Evolutionary conservation across 2,888 invertebrate species (phyloP).

Genomic region (Drosophila prolongata): DNA sequence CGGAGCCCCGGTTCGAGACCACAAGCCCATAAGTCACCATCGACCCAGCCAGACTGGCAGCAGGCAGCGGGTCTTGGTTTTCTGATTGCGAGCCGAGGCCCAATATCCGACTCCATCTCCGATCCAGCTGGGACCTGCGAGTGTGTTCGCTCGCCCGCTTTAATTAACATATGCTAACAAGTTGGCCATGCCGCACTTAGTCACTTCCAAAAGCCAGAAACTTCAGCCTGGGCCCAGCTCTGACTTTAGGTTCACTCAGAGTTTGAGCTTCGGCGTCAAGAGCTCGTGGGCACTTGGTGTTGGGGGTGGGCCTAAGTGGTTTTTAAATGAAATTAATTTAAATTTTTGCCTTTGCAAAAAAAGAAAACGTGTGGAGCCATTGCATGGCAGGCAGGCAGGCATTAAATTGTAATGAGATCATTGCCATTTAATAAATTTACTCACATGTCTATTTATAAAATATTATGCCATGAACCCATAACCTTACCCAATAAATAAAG

Average conservation of each 20-base stretch:
- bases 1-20: slow-evolving; percentile 59
- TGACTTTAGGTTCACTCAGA: slow-evolving; percentile 19
- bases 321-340: slow-evolving; percentile 80
- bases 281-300: slow-evolving; percentile 58
- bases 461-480: slow-evolving; percentile 54
- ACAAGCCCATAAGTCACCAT: slow-evolving; percentile 71
- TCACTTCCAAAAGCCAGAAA: slow-evolving; percentile 65
- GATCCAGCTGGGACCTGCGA: slow-evolving; percentile 28
- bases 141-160: slow-evolving; percentile 64
- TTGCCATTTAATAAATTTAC: slow-evolving; percentile 73
- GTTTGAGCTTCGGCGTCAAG: slow-evolving; percentile 36
- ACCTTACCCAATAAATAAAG: slow-evolving; percentile 51
- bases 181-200: slow-evolving; percentile 77
- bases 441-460: slow-evolving; percentile 69
- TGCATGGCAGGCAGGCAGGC: slow-evolving; percentile 34
- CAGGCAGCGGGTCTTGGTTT: slow-evolving; percentile 29
- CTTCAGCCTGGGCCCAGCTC: slow-evolving; percentile 28
- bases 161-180: slow-evolving; percentile 81
- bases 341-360: slow-evolving; percentile 50
- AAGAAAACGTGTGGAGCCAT: slow-evolving; percentile 31
- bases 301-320: slow-evolving; percentile 79
- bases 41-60: slow-evolving; percentile 50
- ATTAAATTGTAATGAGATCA: slow-evolving; percentile 77
- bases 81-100: slow-evolving; percentile 6
- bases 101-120: slow-evolving; percentile 28